A percentile compares a stretch with the other conserved stretches of the same genome.
phyloP scores from a whole-genome alignment of 2,888 invertebrate species.

The Camponotus fellah region DNA sequence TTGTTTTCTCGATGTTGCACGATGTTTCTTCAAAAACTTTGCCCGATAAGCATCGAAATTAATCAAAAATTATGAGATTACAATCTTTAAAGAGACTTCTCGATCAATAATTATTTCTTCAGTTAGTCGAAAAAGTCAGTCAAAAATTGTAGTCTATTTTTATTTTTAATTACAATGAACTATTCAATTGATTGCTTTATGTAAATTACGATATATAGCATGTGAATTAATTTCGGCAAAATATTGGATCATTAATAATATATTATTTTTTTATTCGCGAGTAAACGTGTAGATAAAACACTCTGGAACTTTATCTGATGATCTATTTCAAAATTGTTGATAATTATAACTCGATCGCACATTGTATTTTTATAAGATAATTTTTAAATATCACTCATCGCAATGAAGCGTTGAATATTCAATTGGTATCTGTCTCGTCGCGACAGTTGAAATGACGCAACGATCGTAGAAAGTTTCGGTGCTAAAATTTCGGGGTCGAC shows the following conservation, averaged over 20 bases:
- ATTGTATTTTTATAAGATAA: not conserved
- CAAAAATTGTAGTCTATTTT: not conserved
- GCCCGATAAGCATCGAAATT: not conserved
- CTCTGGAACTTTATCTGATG: not conserved
- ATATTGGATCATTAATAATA: not conserved
- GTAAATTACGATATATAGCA: not conserved
- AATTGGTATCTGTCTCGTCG: not conserved
- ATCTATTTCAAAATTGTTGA: not conserved
- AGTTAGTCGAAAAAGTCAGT: no score
- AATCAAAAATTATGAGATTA: not conserved
- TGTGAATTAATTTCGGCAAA: not conserved
- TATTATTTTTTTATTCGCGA: not conserved
- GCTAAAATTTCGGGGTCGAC: not conserved
- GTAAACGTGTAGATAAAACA: not conserved
- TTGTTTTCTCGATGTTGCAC: not conserved
- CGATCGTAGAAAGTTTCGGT: constrained; percentile 29
- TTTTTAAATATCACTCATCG: constrained; percentile 1
- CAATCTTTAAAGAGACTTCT: not conserved
- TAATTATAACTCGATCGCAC: not conserved
- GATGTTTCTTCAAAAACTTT: not conserved
- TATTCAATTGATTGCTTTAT: not conserved
- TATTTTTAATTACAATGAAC: not conserved
- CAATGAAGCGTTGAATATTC: not conserved
- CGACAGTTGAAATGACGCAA: constrained; percentile 33
- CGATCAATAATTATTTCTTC: not conserved